Evolutionary conservation across 2,888 invertebrate species (phyloP), one percentile per base, ranked within the genome.

Genomic region (Acronicta leporina): DNA sequence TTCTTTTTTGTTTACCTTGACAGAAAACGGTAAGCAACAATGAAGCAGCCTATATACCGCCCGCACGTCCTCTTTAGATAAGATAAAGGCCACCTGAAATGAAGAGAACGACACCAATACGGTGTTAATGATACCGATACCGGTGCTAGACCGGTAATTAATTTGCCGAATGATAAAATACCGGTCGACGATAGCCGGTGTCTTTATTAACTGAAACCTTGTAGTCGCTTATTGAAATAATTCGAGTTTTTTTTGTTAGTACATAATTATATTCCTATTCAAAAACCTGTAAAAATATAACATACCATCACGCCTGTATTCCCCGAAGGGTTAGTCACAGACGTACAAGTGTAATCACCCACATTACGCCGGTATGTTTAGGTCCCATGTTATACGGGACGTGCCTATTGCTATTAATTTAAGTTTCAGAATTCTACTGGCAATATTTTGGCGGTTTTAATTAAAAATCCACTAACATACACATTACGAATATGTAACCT

Each of bases 41-140:
- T 88, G 87, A 88, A 84, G 86, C 82, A 85, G 87, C 83, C 84
- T 88, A 89, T 89, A 87, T 88, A 87, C 87, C 86, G 83, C 92
- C 93, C 94, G 93, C 92, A 94, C 94, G 94, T 94, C 94, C 94
- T 94, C 92, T 92, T 91, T 94, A 91, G 94, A 94, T 94, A 92
- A 94, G 94, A 94, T 94, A 94, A 91, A 87, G 90, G 89, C 88
- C 87, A 91, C 87, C 87, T 89, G 88, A 90, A 91, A 87, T 85
- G 86, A 83, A 87, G 79, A 84, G 86, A 85, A 82, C 88, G 92
- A 89, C 94, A 92, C 91, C 91, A 92, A 92, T 92, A 88, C 86
- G 83, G 81, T 79, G 77, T 83, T 92, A 92, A 92, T 91, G 89
- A 87, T 87, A 86, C 85, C 81, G 89, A 90, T 89, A 90, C 74